These are phyloP conservation scores for Ailurus styani DNA, from an alignment of 2,113 vertebrate species.

Conservation along the genomic window DNA sequence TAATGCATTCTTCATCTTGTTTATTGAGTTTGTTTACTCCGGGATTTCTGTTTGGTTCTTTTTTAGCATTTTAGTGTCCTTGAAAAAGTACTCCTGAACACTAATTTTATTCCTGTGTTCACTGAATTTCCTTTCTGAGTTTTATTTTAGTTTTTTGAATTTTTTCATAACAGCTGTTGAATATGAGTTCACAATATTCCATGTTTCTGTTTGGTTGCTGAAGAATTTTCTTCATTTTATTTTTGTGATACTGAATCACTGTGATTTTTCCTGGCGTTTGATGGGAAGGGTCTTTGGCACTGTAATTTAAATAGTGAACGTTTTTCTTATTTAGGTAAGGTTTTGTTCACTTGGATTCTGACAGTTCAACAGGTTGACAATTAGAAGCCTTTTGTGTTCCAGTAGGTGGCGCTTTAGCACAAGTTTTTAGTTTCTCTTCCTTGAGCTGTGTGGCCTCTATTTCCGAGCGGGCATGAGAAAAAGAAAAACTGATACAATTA, in stretches of 20 bases:
- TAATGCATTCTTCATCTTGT: neutral
- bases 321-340: neutral
- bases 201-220: neutral
- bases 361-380: neutral
- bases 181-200: neutral
- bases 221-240: neutral
- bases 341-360: neutral
- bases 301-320: neutral
- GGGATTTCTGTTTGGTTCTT: neutral
- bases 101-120: neutral
- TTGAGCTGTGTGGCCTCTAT: neutral
- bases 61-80: neutral
- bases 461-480: neutral
- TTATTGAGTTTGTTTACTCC: neutral
- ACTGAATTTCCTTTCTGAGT: neutral
- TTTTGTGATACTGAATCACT: neutral
- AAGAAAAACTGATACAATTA: neutral
- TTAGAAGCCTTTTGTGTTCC: neutral
- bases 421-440: neutral
- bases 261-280: neutral
- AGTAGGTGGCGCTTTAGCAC: neutral
- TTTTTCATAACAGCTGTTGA: neutral
- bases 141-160: neutral
- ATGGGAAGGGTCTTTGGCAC: neutral
- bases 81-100: neutral